Base-by-base conservation (phyloP, 2,797 vertebrate species). In the Xenentodon cancila region DNA sequence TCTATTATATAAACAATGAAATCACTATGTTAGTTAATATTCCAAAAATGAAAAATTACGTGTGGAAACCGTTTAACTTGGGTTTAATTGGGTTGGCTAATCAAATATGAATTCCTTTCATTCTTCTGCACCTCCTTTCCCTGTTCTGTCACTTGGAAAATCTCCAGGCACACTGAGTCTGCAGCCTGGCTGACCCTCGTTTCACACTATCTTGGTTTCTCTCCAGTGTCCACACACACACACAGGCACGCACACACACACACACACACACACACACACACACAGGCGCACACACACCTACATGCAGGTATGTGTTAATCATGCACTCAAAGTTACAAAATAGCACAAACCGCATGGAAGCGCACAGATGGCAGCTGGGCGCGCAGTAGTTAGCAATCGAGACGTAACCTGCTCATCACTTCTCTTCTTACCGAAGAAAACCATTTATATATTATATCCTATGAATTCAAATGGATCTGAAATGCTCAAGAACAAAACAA, bases 111-210 rank as follows among this genome's bases (percentile, higher is more conserved):
- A 82, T 87, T 82, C 77, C 69, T 81, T 73, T 75, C 82, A 85
- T 84, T 75, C 56, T 68, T 72, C 57, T 25, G 40, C 44, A 21
- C 34, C 42, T 60, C 40, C 63, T 59, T 48, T 48, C 52, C 46
- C 59, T 34, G 30, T 57, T 81, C 75, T 81, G 72, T 67, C 73
- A 81, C 84, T 89, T 89, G 88, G 91, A 93, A 88, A 85, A 67
- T 59, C 67, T 87, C 85, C 88, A 90, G 76, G 64, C 81, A 80
- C 80, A 84, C 77, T 81, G 71, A 82, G 87, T 80, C 78, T 81
- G 75, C 75, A 84, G 86, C 75, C 80, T 84, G 81, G 75, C 84
- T 85, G 86, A 89, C 79, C 76, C 76, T 49, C 62, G 71, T 63
- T 78, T 81, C 72, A 74, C 77, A 70, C 81, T 81, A 59, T 71